A percentile compares a stretch with the other conserved stretches of the same genome.
These are phyloP conservation scores for Tethea ocularis DNA, from an alignment of 2,888 invertebrate genomes.

Conservation along the genomic window DNA sequence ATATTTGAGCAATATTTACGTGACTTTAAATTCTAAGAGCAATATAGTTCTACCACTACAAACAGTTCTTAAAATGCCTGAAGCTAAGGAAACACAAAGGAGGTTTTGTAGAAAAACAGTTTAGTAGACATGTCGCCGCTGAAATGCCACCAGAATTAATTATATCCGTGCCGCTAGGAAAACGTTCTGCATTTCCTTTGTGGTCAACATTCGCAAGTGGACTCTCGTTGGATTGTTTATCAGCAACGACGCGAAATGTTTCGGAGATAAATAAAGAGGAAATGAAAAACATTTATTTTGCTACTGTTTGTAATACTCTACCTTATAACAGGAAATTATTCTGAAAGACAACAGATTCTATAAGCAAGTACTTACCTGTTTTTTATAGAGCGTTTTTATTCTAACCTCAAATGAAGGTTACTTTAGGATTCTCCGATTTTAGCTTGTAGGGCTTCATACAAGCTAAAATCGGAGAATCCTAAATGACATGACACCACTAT, in stretches of 20 bases:
- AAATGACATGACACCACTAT: too few species aligned
- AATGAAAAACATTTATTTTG: neutral
- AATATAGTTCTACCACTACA: neutral
- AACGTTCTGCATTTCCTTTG: slow-evolving; percentile 2
- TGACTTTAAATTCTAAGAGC: neutral
- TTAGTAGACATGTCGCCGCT: slow-evolving; percentile 1
- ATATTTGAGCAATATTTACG: too few species aligned
- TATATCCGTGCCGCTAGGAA: neutral
- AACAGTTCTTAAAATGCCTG: neutral
- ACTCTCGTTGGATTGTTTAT: neutral
- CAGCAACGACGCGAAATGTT: neutral
- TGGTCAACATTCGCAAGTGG: slow-evolving; percentile 3
- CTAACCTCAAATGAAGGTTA: too few species aligned
- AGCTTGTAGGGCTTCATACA: too few species aligned
- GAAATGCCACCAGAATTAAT: slow-evolving; percentile 1
- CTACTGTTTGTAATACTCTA: neutral
- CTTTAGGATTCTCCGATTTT: too few species aligned
- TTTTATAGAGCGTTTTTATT: too few species aligned
- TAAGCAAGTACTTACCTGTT: too few species aligned
- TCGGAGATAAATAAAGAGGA: neutral
- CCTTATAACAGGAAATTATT: neutral
- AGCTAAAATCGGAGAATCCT: too few species aligned
- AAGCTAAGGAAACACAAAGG: neutral
- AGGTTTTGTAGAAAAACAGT: neutral
- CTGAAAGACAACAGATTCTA: too few species aligned